Percentiles rank a stretch among this genome's conserved stretches.
Evolutionary conservation across 2,113 vertebrate species (phyloP).

Genomic region (Thamnaconus septentrionalis): DNA sequence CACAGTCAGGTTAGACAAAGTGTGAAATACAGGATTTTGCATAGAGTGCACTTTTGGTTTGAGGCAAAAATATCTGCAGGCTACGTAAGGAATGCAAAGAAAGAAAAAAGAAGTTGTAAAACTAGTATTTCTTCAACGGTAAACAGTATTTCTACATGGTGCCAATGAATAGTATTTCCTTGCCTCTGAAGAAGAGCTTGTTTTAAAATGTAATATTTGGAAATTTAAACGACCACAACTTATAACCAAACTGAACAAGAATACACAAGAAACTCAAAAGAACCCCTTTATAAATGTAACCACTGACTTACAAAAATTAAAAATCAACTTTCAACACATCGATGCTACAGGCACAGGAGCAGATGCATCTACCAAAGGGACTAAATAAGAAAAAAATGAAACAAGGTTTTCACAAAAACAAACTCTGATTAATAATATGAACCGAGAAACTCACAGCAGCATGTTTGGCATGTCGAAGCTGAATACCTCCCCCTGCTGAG

Average conservation of each 20-base stretch:
- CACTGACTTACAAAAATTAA: conserved; percentile 1
- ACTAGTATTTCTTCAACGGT: too few relatives aligned
- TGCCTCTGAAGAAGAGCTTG: too few relatives aligned
- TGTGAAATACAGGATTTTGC: conserved; percentile 64
- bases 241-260: neutral
- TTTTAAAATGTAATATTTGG: too few relatives aligned
- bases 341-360: conserved; percentile 19
- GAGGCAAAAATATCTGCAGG: conserved; percentile 18
- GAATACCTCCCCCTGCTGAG: conserved; percentile 56
- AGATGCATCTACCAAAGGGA: conserved; percentile 26
- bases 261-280: conserved; percentile 5
- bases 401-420: conserved; percentile 17
- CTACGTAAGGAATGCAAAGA: conserved; percentile 29
- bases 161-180: too few relatives aligned
- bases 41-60: conserved; percentile 63
- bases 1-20: conserved; percentile 54
- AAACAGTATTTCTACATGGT: too few relatives aligned
- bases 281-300: neutral
- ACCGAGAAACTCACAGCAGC: conserved; percentile 39
- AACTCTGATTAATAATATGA: conserved; percentile 2
- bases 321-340: conserved; percentile 40
- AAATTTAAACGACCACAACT: neutral
- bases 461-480: conserved; percentile 35
- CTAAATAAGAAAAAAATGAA: conserved; percentile 42
- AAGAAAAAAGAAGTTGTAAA: conserved; percentile 17